Evolutionary conservation across 2,888 invertebrate species (phyloP).

Genomic region (Heteromurus nitidus): DNA sequence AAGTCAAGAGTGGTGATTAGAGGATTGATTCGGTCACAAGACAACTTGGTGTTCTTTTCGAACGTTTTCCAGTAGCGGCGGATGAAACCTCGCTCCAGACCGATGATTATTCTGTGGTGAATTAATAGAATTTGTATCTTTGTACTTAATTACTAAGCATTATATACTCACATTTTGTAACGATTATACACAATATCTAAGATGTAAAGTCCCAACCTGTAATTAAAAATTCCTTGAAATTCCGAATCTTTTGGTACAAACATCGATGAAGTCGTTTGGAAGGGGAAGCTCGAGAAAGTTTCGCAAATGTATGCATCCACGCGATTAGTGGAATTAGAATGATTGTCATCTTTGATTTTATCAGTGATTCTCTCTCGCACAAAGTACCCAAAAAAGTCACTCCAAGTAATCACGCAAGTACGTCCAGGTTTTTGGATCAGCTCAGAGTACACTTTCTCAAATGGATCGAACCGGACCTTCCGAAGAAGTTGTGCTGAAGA

Average conservation of each 20-base stretch:
- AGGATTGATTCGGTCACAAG: slow-evolving; percentile 15
- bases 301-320: slow-evolving; percentile 33
- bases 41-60: slow-evolving; percentile 1
- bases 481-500: neutral
- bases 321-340: too few relatives aligned
- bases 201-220: slow-evolving; percentile 15
- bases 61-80: slow-evolving; percentile 42
- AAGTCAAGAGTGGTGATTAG: slow-evolving; percentile 28
- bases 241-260: slow-evolving; percentile 39
- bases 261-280: slow-evolving; percentile 15
- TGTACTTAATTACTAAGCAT: neutral
- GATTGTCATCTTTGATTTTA: neutral
- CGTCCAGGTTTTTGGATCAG: slow-evolving; percentile 13
- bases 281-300: slow-evolving; percentile 13
- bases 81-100: slow-evolving; percentile 37
- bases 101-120: slow-evolving; percentile 27
- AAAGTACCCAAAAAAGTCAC: neutral
- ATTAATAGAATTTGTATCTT: too few relatives aligned
- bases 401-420: slow-evolving; percentile 32
- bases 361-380: neutral
- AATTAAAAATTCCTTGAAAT: slow-evolving; percentile 28
- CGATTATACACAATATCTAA: too few relatives aligned
- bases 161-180: neutral
- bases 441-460: slow-evolving; percentile 11
- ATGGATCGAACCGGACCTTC: slow-evolving; percentile 12